Percentiles rank a stretch among this genome's conserved stretches.
These are phyloP conservation scores for Oncopodura yosiiana DNA, from an alignment of 1,140 invertebrate genomes.

Conservation along the genomic window DNA sequence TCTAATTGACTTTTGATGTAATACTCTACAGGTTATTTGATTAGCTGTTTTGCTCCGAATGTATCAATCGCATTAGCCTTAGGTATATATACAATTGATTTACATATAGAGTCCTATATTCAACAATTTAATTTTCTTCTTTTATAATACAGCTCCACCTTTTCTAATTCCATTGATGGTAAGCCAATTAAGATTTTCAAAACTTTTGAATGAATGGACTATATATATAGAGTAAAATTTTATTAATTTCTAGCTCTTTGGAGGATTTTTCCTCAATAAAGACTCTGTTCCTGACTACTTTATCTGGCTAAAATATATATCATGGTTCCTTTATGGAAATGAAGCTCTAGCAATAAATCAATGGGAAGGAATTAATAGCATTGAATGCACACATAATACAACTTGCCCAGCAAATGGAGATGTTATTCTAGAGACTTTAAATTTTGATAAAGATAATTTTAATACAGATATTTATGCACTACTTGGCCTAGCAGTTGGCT, in stretches of 20 bases:
- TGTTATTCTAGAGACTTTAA: constrained; percentile 64
- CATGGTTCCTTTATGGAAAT: constrained; percentile 91
- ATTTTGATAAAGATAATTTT: constrained; percentile 64
- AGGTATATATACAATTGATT: too few relatives aligned
- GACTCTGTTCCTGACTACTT: constrained; percentile 77
- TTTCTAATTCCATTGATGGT: not conserved
- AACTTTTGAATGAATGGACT: too few relatives aligned
- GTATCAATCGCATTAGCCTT: constrained; percentile 7
- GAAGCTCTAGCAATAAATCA: constrained; percentile 90
- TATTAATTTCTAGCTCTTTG: constrained; percentile 41
- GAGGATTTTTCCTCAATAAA: constrained; percentile 48
- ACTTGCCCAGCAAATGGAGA: constrained; percentile 64
- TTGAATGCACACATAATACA: constrained; percentile 59
- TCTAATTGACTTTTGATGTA: too few relatives aligned
- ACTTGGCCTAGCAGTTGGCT: constrained; percentile 58
- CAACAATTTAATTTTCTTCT: not conserved
- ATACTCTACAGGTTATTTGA: constrained; percentile 15
- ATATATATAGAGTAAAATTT: constrained; percentile 46
- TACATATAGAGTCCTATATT: too few relatives aligned
- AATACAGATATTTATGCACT: constrained; percentile 59
- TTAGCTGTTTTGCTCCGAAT: constrained; percentile 1
- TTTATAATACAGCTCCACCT: not conserved
- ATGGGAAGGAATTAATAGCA: constrained; percentile 65
- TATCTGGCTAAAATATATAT: constrained; percentile 81
- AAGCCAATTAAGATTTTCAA: not conserved